Evolutionary conservation across 2,888 invertebrate species (phyloP), one percentile per base, ranked within the genome.

Genomic region (Thera obeliscata): DNA sequence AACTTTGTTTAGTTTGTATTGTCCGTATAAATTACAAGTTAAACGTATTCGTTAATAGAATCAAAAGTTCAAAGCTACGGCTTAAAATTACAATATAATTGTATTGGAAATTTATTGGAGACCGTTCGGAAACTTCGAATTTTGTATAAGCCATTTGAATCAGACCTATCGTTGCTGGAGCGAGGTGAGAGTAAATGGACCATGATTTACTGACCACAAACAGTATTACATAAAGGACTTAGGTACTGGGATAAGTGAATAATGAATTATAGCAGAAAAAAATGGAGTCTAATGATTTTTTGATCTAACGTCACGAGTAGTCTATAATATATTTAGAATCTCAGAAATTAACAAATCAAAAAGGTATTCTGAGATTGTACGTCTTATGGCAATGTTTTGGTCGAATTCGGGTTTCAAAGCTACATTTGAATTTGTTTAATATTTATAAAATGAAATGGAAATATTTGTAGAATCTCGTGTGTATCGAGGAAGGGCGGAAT

Each of bases 11-110:
- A 65, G 55, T 68, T 69, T 64, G 64, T 64, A 60, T 71, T 65
- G 60, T 62, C 54, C 55, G 62, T 66, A 65, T 71, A 72, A 71
- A 71, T 74, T 68, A 62, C 49, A 66, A 73, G 64, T 66, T 69
- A 56, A 66, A 64, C 60, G 68, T 57, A 56, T 36, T 56, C 56
- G 60, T 52, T 65, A 65, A 67, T 74, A 61, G 55, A 69, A 68
- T 67, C 64, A 52, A 62, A 65, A 71, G 61, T 70, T 69, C n/a
- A 3, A 66, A 71, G 56, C 64, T 67, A 56, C 33, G 9, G 36
- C 64, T 69, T 69, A 66, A 69, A 73, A 70, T 72, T 64, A 74
- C 71, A 66, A 69, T 71, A 54, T 60, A 61, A 71, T 70, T 71
- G 67, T 71, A 55, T 61, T 67, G 66, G 41, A 58, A 61, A 59